Conservation (phyloP, 2,888 invertebrate species). For the Arrhopalites spinosus region DNA sequence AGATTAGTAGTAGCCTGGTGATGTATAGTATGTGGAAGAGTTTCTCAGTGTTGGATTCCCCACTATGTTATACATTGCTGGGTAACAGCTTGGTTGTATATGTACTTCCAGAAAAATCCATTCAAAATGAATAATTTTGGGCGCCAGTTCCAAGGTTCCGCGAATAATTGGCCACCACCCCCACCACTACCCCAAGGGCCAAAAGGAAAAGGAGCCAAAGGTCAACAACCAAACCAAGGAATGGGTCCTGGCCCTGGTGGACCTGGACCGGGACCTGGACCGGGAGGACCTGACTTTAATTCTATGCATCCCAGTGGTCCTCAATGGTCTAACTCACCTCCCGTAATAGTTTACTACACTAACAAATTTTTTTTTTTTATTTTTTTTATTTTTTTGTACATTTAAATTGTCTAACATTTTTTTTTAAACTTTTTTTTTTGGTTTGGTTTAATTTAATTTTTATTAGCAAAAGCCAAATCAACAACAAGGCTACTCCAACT, state of each 20-base stretch:
- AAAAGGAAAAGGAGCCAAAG: conserved; percentile 56
- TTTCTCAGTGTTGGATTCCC: conserved; percentile 20
- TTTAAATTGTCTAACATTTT: neutral
- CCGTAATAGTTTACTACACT: no score
- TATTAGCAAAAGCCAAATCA: conserved; percentile 48
- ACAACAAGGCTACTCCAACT: conserved; percentile 55
- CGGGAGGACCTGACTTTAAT: conserved; percentile 55
- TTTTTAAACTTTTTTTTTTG: neutral
- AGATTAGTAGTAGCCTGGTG: conserved; percentile 23
- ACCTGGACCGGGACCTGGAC: conserved; percentile 47
- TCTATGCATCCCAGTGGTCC: conserved; percentile 50
- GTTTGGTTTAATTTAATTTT: neutral
- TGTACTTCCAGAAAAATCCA: conserved; percentile 77
- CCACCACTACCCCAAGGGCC: conserved; percentile 45
- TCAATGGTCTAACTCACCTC: conserved; percentile 53
- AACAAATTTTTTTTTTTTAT: no score
- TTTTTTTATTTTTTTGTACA: no score
- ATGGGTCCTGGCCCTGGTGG: conserved; percentile 49
- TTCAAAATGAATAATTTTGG: conserved; percentile 82
- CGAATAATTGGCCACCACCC: conserved; percentile 52
- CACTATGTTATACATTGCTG: conserved; percentile 24
- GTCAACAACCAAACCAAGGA: conserved; percentile 43
- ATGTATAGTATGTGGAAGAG: conserved; percentile 28
- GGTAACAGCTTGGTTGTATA: conserved; percentile 31
- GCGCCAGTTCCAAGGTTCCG: conserved; percentile 55